Evolutionary conservation across 2,797 vertebrate species (phyloP), one percentile per base, ranked within the genome.

Genomic region (Dermochelys coriacea): DNA sequence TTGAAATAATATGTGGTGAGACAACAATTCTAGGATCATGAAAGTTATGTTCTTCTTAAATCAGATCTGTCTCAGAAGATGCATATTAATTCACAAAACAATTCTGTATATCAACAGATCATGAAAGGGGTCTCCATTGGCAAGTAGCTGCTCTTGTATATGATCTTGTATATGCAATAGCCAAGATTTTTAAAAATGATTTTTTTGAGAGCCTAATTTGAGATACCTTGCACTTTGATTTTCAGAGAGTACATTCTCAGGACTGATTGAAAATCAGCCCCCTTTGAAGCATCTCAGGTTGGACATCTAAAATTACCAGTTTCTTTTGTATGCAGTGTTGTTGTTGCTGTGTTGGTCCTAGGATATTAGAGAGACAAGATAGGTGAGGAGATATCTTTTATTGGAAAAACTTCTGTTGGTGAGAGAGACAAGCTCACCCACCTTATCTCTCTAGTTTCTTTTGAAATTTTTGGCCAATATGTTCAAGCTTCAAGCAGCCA

Each of bases 1-100:
- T 31, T 91, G 77, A 95, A 97, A 95, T 90, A 49, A 27, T 75
- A 96, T 51, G 88, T 86, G 85, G 91, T 77, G 94, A 98, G 88
- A 55, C 80, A 87, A 94, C 88, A 93, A 71, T 84, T 95, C 86
- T 80, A 68, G 78, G 81, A 93, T 95, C 57, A 88, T 14, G 27
- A 89, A 97, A 91, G n/a, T 80, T 64, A 89, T 71, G n/a, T 89
- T 97, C 91, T 90, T 86, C 95, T 96, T 91, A 94, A 93, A 97
- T 94, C 64, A 95, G 86, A 97, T 96, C 54, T 85, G 93, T 84
- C 93, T 96, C 84, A 82, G 82, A 95, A 97, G 92, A 84, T 52
- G 71, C 5, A 0, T 74, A 74, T 93, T 74, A 94, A 18, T 84
- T 96, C 84, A 83, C 21, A 88, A 57, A 93, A 81, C 91, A 94